Evolutionary conservation across 2,888 invertebrate species (phyloP).

Genomic region (Choreutis nemorana): DNA sequence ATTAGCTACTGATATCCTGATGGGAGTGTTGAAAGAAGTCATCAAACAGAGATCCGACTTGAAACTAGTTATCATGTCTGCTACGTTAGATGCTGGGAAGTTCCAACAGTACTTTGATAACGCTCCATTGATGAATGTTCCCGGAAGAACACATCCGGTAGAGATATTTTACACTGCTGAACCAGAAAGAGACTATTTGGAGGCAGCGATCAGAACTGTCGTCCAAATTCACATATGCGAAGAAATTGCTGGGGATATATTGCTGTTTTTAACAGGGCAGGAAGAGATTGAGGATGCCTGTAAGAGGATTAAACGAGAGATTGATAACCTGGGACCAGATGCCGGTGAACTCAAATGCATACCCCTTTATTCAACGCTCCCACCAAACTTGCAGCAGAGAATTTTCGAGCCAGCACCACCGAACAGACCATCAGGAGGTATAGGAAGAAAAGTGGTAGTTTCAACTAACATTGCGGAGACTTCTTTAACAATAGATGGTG

Average conservation of each 20-base stretch:
- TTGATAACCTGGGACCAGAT: conserved; percentile 93
- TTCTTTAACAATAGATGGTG: conserved; percentile 97
- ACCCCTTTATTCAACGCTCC: conserved; percentile 97
- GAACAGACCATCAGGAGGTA: conserved; percentile 85
- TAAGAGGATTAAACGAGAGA: conserved; percentile 94
- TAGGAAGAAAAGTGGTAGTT: conserved; percentile 93
- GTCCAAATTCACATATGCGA: conserved; percentile 95
- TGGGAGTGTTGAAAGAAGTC: conserved; percentile 98
- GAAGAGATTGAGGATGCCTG: conserved; percentile 99
- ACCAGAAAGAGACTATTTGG: conserved; percentile 95
- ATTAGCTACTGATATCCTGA: conserved; percentile 96
- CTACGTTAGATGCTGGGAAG: conserved; percentile 98
- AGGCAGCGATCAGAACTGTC: conserved; percentile 98
- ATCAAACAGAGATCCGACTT: conserved; percentile 91
- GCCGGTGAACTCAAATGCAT: conserved; percentile 98
- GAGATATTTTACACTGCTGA: conserved; percentile 98
- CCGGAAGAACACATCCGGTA: conserved; percentile 69
- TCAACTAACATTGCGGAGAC: conserved; percentile 99
- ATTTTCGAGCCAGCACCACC: conserved; percentile 98
- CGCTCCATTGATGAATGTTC: conserved; percentile 98
- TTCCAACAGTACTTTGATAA: conserved; percentile 99
- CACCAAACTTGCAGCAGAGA: conserved; percentile 94
- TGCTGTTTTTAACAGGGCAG: conserved; percentile 89
- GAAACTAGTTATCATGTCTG: conserved; percentile 99
- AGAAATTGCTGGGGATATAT: conserved; percentile 89